Percentiles rank a stretch among this genome's conserved stretches.
Evolutionary conservation across 2,888 invertebrate genomes (phyloP).

Genomic region (Epinotia nisella): DNA sequence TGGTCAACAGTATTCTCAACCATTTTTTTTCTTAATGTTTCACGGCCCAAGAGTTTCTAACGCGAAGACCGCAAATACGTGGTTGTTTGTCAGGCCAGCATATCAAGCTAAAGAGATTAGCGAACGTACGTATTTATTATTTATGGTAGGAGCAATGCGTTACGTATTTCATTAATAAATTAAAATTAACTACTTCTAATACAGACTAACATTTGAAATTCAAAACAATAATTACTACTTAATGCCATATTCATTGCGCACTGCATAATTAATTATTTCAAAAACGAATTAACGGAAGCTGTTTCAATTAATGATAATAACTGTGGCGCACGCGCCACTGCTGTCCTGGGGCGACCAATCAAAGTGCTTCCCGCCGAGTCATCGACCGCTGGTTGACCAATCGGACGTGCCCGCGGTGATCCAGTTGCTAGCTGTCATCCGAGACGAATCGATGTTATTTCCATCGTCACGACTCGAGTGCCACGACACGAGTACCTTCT

Average conservation of each 20-base stretch:
- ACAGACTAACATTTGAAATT: neutral
- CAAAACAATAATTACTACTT: neutral
- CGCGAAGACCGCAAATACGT: no score
- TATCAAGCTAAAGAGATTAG: neutral
- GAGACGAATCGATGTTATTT: conserved; percentile 74
- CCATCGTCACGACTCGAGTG: conserved; percentile 56
- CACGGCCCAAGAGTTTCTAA: no score
- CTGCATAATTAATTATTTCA: conserved; percentile 12
- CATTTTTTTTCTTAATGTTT: no score
- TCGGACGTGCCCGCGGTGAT: conserved; percentile 63
- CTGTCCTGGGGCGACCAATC: conserved; percentile 50
- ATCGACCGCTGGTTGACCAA: conserved; percentile 70
- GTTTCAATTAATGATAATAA: conserved; percentile 45
- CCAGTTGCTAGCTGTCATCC: conserved; percentile 65
- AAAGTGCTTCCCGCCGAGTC: conserved; percentile 61
- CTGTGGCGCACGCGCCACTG: conserved; percentile 52
- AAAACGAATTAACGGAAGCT: conserved; percentile 42
- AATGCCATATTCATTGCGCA: conserved; percentile 5
- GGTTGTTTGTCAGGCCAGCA: no score
- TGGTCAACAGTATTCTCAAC: no score
- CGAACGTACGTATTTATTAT: neutral
- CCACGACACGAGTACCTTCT: conserved; percentile 30
- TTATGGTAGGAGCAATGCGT: neutral
- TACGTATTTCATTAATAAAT: neutral
- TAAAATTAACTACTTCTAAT: neutral